Percentiles rank a stretch among this genome's conserved stretches.
Conservation (phyloP, 2,888 invertebrate species). For the Ophioninae sp. region DNA sequence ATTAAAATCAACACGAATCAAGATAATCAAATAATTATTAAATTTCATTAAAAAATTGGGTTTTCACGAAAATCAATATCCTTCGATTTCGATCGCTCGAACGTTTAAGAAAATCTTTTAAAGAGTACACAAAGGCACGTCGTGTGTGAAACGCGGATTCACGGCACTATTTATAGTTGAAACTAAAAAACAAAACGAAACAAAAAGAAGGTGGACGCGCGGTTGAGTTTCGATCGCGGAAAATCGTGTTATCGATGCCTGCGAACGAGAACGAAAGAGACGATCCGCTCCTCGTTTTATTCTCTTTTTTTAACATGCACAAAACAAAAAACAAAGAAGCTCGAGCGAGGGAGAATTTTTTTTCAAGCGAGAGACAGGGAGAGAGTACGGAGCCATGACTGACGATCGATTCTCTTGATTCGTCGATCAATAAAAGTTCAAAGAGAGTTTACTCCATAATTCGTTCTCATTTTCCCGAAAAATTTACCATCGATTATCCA, state of each 20-base stretch:
- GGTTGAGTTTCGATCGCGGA: constrained; percentile 45
- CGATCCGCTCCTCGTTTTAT: constrained; percentile 46
- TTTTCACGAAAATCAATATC: neutral
- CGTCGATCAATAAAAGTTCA: constrained; percentile 57
- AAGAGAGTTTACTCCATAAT: constrained; percentile 47
- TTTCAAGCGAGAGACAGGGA: constrained; percentile 12
- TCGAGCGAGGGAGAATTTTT: constrained; percentile 19
- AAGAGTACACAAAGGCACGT: constrained; percentile 3
- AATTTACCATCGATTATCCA: neutral
- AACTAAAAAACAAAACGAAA: neutral
- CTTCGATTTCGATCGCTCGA: neutral
- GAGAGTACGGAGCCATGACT: constrained; percentile 62
- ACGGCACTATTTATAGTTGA: constrained; percentile 54
- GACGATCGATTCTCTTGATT: constrained; percentile 56
- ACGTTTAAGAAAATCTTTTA: neutral
- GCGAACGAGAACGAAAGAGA: constrained; percentile 14
- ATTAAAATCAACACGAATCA: neutral
- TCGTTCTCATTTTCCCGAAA: constrained; percentile 8
- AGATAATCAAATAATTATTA: neutral
- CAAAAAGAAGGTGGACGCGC: constrained; percentile 37
- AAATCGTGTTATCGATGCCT: neutral
- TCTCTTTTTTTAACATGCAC: constrained; percentile 61
- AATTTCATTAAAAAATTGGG: neutral
- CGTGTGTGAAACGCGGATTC: constrained; percentile 39
- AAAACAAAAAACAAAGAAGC: constrained; percentile 9